Conservation (phyloP, 1,140 invertebrate species). For the Drosophila nikananu region DNA sequence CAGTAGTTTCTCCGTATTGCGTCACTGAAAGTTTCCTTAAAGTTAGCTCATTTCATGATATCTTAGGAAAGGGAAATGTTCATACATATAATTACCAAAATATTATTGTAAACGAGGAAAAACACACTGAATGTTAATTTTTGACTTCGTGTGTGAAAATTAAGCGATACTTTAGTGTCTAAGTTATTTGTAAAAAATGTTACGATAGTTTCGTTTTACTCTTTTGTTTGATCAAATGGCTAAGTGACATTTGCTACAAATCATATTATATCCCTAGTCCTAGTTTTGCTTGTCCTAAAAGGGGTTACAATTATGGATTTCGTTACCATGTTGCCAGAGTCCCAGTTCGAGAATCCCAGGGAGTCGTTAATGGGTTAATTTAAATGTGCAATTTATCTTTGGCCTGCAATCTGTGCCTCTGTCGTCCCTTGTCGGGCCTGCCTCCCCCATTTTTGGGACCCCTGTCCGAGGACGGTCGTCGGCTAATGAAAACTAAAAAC, state of each 20-base stretch:
- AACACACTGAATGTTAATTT: neutral
- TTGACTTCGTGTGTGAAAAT: neutral
- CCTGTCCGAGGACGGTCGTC: slow-evolving; percentile 16
- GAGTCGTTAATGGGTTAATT: slow-evolving; percentile 62
- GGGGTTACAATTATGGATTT: slow-evolving; percentile 25
- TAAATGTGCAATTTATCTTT: slow-evolving; percentile 57
- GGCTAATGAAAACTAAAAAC: slow-evolving; percentile 85
- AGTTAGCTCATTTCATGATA: neutral
- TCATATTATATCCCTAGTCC: neutral
- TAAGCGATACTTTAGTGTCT: neutral
- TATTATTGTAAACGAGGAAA: neutral
- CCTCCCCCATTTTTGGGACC: slow-evolving; percentile 14
- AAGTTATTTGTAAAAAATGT: neutral
- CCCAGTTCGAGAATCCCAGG: slow-evolving; percentile 5
- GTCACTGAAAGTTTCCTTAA: neutral
- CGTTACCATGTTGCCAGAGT: slow-evolving; percentile 1
- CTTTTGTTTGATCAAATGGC: neutral
- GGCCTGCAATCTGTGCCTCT: slow-evolving; percentile 14
- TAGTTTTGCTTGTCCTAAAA: neutral
- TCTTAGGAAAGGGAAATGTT: neutral
- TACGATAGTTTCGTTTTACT: neutral
- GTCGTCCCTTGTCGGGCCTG: slow-evolving; percentile 55
- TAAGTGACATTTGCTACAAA: neutral
- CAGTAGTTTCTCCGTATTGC: too few species aligned
- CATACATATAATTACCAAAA: neutral